Percentiles rank a stretch among this genome's conserved stretches.
Conservation (phyloP, 2,797 vertebrate species). For the Tauraco hartlaubi region DNA sequence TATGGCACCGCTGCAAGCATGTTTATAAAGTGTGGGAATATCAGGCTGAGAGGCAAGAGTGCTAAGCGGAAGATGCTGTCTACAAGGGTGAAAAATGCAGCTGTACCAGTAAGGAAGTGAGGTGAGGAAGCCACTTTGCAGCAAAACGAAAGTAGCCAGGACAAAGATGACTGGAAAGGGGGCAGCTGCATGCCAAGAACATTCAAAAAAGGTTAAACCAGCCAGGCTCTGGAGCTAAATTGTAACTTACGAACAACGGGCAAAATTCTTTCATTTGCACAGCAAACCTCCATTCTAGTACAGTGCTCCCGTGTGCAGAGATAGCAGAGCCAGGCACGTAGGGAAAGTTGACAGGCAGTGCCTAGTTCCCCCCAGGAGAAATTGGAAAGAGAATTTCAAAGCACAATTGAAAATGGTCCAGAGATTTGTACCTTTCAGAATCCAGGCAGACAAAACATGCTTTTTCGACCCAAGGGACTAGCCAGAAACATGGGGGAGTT, state of each 20-base stretch:
- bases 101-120: not conserved
- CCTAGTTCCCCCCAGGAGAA: not conserved
- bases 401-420: not conserved
- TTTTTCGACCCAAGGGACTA: not conserved
- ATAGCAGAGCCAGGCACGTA: fast-evolving
- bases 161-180: not conserved
- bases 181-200: not conserved
- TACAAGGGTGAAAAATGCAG: not conserved
- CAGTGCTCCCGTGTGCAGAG: not conserved
- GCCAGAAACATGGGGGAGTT: not conserved
- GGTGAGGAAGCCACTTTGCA: not conserved
- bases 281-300: not conserved
- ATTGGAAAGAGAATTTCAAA: not conserved
- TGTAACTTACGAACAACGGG: not conserved
- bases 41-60: not conserved
- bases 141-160: not conserved
- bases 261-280: not conserved
- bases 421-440: not conserved
- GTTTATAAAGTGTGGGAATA: conserved; percentile 28
- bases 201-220: not conserved
- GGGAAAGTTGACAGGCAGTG: not conserved
- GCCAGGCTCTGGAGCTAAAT: not conserved
- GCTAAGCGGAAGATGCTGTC: not conserved
- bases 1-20: conserved; percentile 48
- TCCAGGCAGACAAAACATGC: not conserved